phyloP scores from a whole-genome alignment of 2,797 vertebrate genomes.

The Australoheros facetus region DNA sequence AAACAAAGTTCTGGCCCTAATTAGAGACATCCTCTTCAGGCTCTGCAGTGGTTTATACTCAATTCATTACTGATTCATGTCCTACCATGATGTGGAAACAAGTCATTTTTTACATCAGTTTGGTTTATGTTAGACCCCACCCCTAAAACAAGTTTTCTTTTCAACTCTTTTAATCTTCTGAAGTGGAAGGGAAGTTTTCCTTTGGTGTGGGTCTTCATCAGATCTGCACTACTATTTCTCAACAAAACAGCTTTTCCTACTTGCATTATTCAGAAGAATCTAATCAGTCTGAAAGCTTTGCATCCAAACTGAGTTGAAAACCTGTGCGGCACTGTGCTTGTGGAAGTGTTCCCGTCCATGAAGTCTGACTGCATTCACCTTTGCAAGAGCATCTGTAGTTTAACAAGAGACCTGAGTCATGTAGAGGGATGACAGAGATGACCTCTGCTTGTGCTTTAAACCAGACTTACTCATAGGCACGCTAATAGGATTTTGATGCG shows the following conservation, averaged over 20 bases:
- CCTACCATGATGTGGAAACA: background rate
- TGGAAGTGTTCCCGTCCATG: background rate
- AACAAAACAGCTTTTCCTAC: background rate
- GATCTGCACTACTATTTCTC: slow-evolving; percentile 14
- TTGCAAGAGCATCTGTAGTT: slow-evolving; percentile 40
- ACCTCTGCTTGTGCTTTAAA: slow-evolving; percentile 26
- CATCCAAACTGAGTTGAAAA: background rate
- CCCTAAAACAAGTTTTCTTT: background rate
- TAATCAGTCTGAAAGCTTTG: background rate
- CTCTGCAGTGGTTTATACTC: background rate
- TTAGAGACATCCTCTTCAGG: slow-evolving; percentile 9
- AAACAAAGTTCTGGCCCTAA: background rate
- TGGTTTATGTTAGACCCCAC: background rate
- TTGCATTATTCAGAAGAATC: background rate
- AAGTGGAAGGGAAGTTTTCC: slow-evolving; percentile 37
- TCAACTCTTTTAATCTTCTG: slow-evolving; percentile 29
- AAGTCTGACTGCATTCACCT: slow-evolving; percentile 13
- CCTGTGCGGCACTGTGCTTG: background rate
- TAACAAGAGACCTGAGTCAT: slow-evolving; percentile 17
- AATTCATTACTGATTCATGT: background rate
- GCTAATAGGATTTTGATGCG: slow-evolving; percentile 28
- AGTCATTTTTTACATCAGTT: background rate
- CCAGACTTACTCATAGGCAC: slow-evolving; percentile 11
- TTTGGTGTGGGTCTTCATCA: slow-evolving; percentile 21
- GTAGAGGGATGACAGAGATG: slow-evolving; percentile 3